Evolutionary conservation across 1,140 invertebrate species (phyloP).

Genomic region (Philopotamus ludificatus): DNA sequence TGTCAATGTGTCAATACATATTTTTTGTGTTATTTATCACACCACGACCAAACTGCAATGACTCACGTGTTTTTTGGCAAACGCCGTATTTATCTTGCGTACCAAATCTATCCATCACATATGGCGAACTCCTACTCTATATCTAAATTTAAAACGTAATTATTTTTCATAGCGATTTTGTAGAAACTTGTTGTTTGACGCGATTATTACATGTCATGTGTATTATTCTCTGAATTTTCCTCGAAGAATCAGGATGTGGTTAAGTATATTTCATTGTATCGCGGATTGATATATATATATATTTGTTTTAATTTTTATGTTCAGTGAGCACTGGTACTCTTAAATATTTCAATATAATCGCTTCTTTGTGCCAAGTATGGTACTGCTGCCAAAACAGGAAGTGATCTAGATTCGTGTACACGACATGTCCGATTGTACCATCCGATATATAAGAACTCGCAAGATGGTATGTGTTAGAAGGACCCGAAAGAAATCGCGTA

Average conservation of each 20-base stretch:
- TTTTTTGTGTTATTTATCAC: not conserved
- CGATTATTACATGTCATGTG: not conserved
- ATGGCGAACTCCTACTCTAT: not conserved
- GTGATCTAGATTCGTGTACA: conserved; percentile 11
- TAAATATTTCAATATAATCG: too few relatives aligned
- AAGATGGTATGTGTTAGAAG: not conserved
- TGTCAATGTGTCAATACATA: not conserved
- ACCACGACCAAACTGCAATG: not conserved
- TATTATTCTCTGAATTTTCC: not conserved
- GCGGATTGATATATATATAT: too few relatives aligned
- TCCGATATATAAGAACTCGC: not conserved
- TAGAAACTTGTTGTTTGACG: not conserved
- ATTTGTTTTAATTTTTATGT: too few relatives aligned
- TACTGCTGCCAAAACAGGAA: not conserved
- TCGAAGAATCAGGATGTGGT: not conserved
- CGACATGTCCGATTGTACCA: not conserved
- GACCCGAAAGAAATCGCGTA: not conserved
- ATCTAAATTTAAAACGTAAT: not conserved
- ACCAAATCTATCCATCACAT: not conserved
- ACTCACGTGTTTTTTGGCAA: not conserved
- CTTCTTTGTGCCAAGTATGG: not conserved
- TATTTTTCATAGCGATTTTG: not conserved
- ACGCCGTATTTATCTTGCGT: not conserved
- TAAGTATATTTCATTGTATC: too few relatives aligned
- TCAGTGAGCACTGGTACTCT: too few relatives aligned